Evolutionary conservation across 1,140 invertebrate genomes (phyloP).

Genomic region (Drosophila jambulina): DNA sequence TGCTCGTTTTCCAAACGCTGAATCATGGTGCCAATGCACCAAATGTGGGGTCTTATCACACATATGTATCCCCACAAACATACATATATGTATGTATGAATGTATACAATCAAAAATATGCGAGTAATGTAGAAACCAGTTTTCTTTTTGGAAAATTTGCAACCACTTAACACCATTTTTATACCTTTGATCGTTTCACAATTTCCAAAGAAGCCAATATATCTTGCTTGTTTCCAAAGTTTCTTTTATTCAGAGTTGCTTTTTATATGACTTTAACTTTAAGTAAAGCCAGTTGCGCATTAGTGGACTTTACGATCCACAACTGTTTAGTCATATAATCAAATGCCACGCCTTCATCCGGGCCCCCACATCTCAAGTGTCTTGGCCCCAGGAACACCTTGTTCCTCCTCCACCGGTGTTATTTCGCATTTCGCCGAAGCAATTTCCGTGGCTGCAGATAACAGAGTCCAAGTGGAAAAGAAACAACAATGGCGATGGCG

Average conservation of each 20-base stretch:
- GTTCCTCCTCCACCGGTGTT: neutral
- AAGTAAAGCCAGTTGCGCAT: neutral
- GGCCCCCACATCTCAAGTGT: conserved; percentile 30
- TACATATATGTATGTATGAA: neutral
- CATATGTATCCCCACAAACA: neutral
- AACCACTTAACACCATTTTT: conserved; percentile 12
- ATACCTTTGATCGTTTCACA: neutral
- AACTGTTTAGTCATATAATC: neutral
- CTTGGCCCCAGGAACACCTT: conserved; percentile 15
- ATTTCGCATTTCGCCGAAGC: conserved; percentile 23
- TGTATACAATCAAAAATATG: neutral
- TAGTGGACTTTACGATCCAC: neutral
- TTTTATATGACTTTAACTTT: neutral
- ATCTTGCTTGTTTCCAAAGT: neutral
- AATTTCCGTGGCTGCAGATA: conserved; percentile 48
- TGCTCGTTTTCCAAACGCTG: conserved; percentile 19
- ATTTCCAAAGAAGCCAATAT: conserved; percentile 2
- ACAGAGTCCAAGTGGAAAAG: conserved; percentile 25
- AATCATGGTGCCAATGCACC: conserved; percentile 41
- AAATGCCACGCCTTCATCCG: conserved; percentile 14
- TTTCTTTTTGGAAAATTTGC: conserved; percentile 5
- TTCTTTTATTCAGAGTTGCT: neutral
- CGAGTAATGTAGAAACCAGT: neutral
- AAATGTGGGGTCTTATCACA: conserved; percentile 15
- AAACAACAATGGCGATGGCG: conserved; percentile 8